A percentile compares a stretch with the other conserved stretches of the same genome.
These are phyloP conservation scores for Talpa occidentalis DNA, from an alignment of 2,113 vertebrate species.

Conservation along the genomic window DNA sequence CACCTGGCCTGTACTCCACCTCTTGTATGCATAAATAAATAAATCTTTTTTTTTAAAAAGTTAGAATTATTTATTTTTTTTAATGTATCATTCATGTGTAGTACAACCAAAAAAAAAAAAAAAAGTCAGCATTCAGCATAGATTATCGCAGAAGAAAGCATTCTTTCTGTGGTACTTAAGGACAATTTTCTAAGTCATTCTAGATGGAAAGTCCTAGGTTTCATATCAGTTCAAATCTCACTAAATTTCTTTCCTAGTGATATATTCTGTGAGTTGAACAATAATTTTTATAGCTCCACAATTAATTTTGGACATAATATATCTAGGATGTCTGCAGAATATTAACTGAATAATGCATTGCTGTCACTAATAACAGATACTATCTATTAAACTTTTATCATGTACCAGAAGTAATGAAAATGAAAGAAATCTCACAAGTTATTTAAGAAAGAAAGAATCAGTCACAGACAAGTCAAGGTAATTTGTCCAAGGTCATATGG, in stretches of 20 bases:
- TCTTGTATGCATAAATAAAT: no score
- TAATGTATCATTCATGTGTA: not conserved
- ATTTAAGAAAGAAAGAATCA: conserved; percentile 41
- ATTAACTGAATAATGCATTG: not conserved
- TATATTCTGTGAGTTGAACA: not conserved
- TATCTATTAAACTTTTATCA: not conserved
- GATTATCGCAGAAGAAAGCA: not conserved
- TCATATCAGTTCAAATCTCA: not conserved
- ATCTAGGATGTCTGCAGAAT: not conserved
- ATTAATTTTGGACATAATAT: not conserved
- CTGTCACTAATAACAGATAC: not conserved
- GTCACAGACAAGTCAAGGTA: not conserved
- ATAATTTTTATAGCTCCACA: not conserved
- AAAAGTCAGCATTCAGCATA: not conserved
- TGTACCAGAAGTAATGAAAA: not conserved
- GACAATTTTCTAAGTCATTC: not conserved
- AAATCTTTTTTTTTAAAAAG: no score
- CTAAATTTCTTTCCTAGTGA: not conserved
- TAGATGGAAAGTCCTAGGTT: not conserved
- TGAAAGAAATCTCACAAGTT: not conserved
- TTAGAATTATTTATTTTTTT: not conserved
- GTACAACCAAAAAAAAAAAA: not conserved
- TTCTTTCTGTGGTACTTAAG: not conserved
- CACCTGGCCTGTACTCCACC: no score
- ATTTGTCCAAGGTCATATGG: not conserved